These are phyloP conservation scores for Drosophila oshimai DNA, from an alignment of 1,140 invertebrate genomes.

Conservation along the genomic window DNA sequence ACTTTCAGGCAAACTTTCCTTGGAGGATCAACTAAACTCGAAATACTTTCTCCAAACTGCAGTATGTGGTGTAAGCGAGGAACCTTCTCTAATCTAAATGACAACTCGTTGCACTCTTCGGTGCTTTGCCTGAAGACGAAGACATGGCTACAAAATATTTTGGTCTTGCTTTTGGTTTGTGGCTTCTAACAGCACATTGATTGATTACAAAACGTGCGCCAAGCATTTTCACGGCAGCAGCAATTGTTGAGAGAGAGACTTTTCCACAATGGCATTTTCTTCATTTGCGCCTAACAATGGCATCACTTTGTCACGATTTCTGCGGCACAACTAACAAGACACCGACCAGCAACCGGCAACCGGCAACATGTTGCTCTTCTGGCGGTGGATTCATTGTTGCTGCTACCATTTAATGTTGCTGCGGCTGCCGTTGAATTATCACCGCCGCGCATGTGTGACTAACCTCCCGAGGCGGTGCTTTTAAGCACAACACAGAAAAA, in stretches of 20 bases:
- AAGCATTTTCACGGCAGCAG: slow-evolving; percentile 68
- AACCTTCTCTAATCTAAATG: slow-evolving; percentile 46
- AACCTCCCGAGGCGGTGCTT: slow-evolving; percentile 72
- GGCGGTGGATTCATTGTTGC: slow-evolving; percentile 31
- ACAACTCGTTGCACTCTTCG: slow-evolving; percentile 59
- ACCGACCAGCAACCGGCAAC: too few species aligned
- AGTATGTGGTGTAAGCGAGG: slow-evolving; percentile 11
- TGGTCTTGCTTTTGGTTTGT: slow-evolving; percentile 26
- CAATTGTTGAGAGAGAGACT: slow-evolving; percentile 66
- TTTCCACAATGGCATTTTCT: slow-evolving; percentile 81
- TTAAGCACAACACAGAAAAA: slow-evolving; percentile 55
- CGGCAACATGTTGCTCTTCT: slow-evolving; percentile 75
- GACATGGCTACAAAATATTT: slow-evolving; percentile 61
- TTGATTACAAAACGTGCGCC: slow-evolving; percentile 79
- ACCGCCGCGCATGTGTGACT: slow-evolving; percentile 69
- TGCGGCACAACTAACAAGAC: slow-evolving; percentile 68
- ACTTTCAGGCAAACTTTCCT: slow-evolving; percentile 19
- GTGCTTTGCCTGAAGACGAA: slow-evolving; percentile 30
- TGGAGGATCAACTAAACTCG: neutral
- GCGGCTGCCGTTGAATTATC: slow-evolving; percentile 68
- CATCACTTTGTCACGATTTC: slow-evolving; percentile 78
- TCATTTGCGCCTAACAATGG: slow-evolving; percentile 80
- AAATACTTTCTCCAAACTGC: slow-evolving; percentile 12
- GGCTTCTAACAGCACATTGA: slow-evolving; percentile 58
- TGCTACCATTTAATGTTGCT: slow-evolving; percentile 76